Conservation (phyloP, 2,113 vertebrate genomes). For the Periophthalmus modestus region DNA sequence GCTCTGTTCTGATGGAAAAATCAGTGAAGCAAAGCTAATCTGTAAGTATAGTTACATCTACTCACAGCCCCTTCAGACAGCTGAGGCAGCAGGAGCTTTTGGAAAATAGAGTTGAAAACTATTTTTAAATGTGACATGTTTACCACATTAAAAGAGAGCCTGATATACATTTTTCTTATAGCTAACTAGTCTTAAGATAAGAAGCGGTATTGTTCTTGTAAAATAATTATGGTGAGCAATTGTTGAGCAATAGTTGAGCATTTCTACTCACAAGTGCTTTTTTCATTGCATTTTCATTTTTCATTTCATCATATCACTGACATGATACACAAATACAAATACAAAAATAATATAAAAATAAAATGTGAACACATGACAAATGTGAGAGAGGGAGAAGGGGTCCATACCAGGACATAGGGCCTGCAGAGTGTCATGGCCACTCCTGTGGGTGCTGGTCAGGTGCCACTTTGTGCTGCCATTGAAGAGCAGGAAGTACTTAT, state of each 20-base stretch:
- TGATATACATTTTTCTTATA: not conserved
- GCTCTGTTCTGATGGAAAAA: constrained; percentile 37
- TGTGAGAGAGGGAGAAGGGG: not conserved
- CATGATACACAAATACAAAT: not conserved
- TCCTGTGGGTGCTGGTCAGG: constrained; percentile 86
- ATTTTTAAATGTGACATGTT: not conserved
- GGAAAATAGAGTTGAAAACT: constrained; percentile 15
- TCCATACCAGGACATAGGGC: constrained; percentile 90
- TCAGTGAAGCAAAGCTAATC: constrained; percentile 49
- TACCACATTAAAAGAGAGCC: not conserved
- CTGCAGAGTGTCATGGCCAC: constrained; percentile 85
- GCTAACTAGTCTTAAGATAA: not conserved
- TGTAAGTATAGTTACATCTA: constrained; percentile 44
- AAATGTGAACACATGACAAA: constrained; percentile 7
- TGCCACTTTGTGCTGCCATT: constrained; percentile 89
- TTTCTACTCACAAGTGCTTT: not conserved
- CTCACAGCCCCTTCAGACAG: constrained; percentile 10
- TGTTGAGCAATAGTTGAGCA: too few species aligned
- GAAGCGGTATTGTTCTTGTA: not conserved
- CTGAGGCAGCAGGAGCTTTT: constrained; percentile 42
- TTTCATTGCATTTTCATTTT: too few species aligned
- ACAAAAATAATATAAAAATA: too few species aligned
- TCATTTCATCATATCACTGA: not conserved
- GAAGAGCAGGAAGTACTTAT: constrained; percentile 91
- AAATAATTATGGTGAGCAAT: not conserved